Conservation (phyloP, 2,797 vertebrate species). For the Microctenopoma lineatum region DNA sequence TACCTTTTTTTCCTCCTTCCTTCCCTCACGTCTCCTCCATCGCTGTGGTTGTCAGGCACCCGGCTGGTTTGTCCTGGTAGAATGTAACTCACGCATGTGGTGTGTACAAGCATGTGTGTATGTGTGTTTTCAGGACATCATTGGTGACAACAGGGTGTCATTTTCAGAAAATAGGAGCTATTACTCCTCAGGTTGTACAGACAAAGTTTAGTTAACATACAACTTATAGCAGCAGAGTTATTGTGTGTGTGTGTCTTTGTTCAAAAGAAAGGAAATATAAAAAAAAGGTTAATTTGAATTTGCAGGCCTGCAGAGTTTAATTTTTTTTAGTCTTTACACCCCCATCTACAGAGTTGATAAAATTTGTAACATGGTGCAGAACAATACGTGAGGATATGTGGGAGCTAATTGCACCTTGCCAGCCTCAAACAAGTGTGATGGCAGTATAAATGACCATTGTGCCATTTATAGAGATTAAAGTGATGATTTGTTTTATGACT, state of each 20-base stretch:
- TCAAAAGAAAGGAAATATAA: neutral
- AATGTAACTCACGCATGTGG: slow-evolving; percentile 70
- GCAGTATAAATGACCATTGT: slow-evolving; percentile 36
- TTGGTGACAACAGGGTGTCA: slow-evolving; percentile 81
- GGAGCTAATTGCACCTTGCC: slow-evolving; percentile 43
- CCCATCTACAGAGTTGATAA: slow-evolving; percentile 1
- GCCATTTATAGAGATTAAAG: slow-evolving; percentile 44
- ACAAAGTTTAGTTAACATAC: slow-evolving; percentile 80
- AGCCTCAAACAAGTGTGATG: slow-evolving; percentile 34
- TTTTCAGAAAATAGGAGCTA: slow-evolving; percentile 82
- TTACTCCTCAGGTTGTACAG: slow-evolving; percentile 73
- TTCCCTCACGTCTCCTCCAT: slow-evolving; percentile 66
- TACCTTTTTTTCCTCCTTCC: slow-evolving; percentile 70
- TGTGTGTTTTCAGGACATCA: slow-evolving; percentile 66
- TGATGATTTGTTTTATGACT: slow-evolving; percentile 32
- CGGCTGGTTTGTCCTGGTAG: slow-evolving; percentile 73
- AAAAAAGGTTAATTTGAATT: slow-evolving; percentile 21
- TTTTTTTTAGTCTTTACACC: slow-evolving; percentile 49
- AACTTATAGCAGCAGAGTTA: slow-evolving; percentile 56
- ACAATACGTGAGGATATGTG: slow-evolving; percentile 46
- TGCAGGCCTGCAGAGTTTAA: slow-evolving; percentile 42
- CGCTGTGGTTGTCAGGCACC: slow-evolving; percentile 86
- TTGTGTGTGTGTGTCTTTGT: slow-evolving; percentile 30
- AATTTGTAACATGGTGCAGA: slow-evolving; percentile 38
- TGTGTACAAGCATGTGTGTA: slow-evolving; percentile 39